Percentiles rank a stretch among this genome's conserved stretches.
phyloP scores from a whole-genome alignment of 1,140 invertebrate genomes.

The Contarinia nasturtii region DNA sequence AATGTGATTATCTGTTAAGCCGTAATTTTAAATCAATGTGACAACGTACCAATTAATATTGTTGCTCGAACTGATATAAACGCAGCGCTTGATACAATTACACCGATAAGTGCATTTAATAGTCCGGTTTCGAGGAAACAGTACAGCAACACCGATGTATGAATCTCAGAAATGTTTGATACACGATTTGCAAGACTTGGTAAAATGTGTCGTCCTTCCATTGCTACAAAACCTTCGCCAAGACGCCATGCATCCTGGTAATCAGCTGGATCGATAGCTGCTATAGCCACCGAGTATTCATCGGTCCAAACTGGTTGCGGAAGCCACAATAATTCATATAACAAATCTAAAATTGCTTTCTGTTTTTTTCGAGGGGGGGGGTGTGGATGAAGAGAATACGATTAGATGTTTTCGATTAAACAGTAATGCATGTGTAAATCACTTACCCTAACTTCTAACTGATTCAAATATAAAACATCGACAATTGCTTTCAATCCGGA shows the following conservation, averaged over 20 bases:
- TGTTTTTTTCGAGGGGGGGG: conserved; percentile 25
- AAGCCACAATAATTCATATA: conserved; percentile 76
- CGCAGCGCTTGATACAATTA: conserved; percentile 71
- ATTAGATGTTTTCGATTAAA: neutral
- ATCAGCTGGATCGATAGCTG: conserved; percentile 67
- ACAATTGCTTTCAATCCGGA: conserved; percentile 65
- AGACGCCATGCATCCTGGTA: conserved; percentile 67
- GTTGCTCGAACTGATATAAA: conserved; percentile 79
- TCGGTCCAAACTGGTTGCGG: conserved; percentile 79
- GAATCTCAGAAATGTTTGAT: conserved; percentile 79
- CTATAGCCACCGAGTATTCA: conserved; percentile 68
- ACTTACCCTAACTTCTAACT: conserved; percentile 70
- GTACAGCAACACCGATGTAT: conserved; percentile 73
- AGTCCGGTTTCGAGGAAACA: conserved; percentile 73
- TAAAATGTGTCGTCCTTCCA: conserved; percentile 65
- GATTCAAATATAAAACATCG: conserved; percentile 69
- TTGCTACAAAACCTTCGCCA: conserved; percentile 78
- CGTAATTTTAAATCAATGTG: neutral
- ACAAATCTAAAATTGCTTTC: conserved; percentile 76
- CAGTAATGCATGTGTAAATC: neutral
- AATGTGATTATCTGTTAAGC: conserved; percentile 1
- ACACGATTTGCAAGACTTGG: conserved; percentile 63
- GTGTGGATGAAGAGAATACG: neutral
- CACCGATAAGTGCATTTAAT: conserved; percentile 74
- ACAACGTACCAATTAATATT: conserved; percentile 48